phyloP scores from a whole-genome alignment of 1,140 invertebrate genomes.

The Drosophila punjabiensis region DNA sequence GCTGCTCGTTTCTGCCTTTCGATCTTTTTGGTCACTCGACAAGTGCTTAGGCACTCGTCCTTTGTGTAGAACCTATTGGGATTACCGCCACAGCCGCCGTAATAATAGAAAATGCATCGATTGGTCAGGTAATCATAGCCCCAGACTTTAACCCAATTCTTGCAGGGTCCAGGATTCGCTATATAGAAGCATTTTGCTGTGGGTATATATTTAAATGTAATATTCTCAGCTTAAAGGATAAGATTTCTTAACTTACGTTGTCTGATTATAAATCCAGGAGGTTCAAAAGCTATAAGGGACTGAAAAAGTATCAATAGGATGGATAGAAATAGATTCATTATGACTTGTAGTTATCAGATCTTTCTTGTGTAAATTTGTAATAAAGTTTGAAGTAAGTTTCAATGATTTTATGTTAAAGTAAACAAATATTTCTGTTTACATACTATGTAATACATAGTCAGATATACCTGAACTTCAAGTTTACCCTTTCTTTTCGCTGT shows the following conservation, averaged over 20 bases:
- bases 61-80: slow-evolving; percentile 58
- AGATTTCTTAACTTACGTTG: slow-evolving; percentile 36
- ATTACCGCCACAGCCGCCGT: slow-evolving; percentile 68
- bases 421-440: neutral
- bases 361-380: neutral
- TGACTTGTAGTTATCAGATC: neutral
- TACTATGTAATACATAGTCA: too few relatives aligned
- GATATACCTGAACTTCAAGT: neutral
- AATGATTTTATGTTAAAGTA: neutral
- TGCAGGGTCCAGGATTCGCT: slow-evolving; percentile 50
- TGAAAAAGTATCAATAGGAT: neutral
- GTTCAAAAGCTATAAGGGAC: neutral
- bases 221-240: rapidly evolving
- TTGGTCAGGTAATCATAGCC: slow-evolving; percentile 63
- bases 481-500: neutral
- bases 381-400: neutral
- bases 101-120: slow-evolving; percentile 59
- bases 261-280: slow-evolving; percentile 10
- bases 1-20: slow-evolving; percentile 17
- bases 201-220: too few relatives aligned
- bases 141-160: slow-evolving; percentile 43
- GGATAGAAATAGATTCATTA: slow-evolving; percentile 7
- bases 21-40: slow-evolving; percentile 24
- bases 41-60: slow-evolving; percentile 44
- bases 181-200: slow-evolving; percentile 54